phyloP scores from a whole-genome alignment of 1,140 invertebrate species.

The Macrocentrus cingulum region DNA sequence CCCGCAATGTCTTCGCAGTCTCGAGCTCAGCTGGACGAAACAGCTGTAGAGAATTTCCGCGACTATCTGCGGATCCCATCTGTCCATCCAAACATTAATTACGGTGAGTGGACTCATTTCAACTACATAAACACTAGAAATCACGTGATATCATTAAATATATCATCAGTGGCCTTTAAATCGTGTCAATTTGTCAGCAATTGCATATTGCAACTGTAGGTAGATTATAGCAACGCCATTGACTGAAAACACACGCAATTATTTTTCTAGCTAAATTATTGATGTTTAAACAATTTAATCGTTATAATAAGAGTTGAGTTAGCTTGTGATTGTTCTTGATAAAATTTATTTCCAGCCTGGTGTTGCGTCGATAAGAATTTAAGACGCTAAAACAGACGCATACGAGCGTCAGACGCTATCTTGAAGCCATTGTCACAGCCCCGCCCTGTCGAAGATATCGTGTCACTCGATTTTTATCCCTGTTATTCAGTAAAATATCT shows the following conservation, averaged over 20 bases:
- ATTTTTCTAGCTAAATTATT: too few relatives aligned
- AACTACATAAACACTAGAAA: background rate
- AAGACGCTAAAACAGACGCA: constrained; percentile 26
- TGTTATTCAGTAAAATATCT: too few relatives aligned
- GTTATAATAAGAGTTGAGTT: too few relatives aligned
- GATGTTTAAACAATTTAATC: too few relatives aligned
- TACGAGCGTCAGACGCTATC: constrained; percentile 40
- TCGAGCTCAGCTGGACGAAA: constrained; percentile 54
- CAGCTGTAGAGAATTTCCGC: constrained; percentile 74
- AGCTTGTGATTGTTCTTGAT: background rate
- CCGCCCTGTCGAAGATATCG: constrained; percentile 27
- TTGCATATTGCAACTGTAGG: background rate
- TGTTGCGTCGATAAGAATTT: background rate
- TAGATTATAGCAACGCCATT: constrained; percentile 1
- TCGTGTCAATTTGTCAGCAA: background rate
- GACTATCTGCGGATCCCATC: constrained; percentile 80
- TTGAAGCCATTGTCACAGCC: constrained; percentile 39
- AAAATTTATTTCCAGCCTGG: background rate
- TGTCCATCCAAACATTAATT: constrained; percentile 80
- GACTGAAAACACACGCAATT: too few relatives aligned
- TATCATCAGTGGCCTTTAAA: background rate
- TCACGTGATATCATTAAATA: background rate
- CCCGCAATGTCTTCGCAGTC: constrained; percentile 36
- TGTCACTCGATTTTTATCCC: too few relatives aligned
- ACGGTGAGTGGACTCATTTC: constrained; percentile 64